A percentile compares a stretch with the other conserved stretches of the same genome.
Conservation (phyloP, 2,113 vertebrate species). For the Caranx melampygus region DNA sequence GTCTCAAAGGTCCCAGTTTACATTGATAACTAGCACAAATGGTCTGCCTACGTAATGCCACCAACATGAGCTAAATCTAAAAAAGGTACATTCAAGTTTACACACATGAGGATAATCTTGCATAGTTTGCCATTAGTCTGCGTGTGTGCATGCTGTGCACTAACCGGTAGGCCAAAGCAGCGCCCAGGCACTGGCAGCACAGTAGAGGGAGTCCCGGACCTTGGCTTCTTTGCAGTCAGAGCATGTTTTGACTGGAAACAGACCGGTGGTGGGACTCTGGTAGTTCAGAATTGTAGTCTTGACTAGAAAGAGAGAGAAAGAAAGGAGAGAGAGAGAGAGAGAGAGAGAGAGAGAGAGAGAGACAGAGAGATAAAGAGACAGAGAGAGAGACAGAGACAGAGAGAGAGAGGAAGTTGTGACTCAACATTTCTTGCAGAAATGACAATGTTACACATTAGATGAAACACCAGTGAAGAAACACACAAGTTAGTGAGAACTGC, state of each 20-base stretch:
- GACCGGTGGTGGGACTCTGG: constrained; percentile 95
- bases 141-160: constrained; percentile 32
- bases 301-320: constrained; percentile 75
- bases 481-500: not conserved
- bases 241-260: constrained; percentile 93
- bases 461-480: not conserved
- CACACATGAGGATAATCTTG: not conserved
- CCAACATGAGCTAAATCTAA: not conserved
- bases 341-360: not conserved
- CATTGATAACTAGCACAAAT: not conserved
- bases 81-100: not conserved
- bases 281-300: constrained; percentile 91
- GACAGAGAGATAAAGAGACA: not conserved
- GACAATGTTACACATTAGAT: not conserved
- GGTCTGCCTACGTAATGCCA: not conserved
- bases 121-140: not conserved
- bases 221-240: constrained; percentile 88
- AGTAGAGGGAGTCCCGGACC: constrained; percentile 94
- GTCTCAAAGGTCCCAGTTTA: not conserved
- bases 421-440: constrained; percentile 12
- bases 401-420: constrained; percentile 14
- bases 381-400: constrained; percentile 12
- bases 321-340: not conserved
- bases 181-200: constrained; percentile 93
- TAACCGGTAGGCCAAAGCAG: constrained; percentile 94